phyloP scores from a whole-genome alignment of 2,888 invertebrate genomes.

The Agonum fuliginosum region DNA sequence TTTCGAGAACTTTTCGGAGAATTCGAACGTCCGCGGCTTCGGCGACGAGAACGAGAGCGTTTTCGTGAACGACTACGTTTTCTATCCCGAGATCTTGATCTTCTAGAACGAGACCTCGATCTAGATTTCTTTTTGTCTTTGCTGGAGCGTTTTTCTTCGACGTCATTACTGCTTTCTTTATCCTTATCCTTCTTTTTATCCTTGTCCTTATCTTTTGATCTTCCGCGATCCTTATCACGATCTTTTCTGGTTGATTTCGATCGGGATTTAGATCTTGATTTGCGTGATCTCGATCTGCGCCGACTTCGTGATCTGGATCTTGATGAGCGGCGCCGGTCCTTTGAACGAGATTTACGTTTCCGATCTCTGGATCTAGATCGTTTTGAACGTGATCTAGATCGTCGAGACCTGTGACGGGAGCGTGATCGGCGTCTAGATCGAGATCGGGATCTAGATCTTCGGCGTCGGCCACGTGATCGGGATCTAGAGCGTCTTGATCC shows the following conservation, averaged over 20 bases:
- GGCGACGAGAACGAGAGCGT: constrained; percentile 72
- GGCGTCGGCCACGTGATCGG: constrained; percentile 70
- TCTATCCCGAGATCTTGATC: constrained; percentile 76
- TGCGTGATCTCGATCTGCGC: constrained; percentile 69
- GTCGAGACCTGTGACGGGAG: constrained; percentile 75
- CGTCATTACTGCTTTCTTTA: constrained; percentile 69
- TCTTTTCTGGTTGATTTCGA: constrained; percentile 69
- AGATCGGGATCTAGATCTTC: constrained; percentile 78
- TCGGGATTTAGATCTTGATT: constrained; percentile 68
- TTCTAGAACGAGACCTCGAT: constrained; percentile 76
- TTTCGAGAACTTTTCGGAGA: constrained; percentile 69
- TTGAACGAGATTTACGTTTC: constrained; percentile 75
- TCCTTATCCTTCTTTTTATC: constrained; percentile 70
- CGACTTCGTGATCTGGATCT: constrained; percentile 67
- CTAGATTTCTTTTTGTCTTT: constrained; percentile 73
- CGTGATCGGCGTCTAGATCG: constrained; percentile 78
- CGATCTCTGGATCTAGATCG: constrained; percentile 76
- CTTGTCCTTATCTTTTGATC: constrained; percentile 69
- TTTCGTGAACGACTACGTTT: constrained; percentile 75
- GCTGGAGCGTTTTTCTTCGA: constrained; percentile 69
- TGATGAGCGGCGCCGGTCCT: constrained; percentile 71
- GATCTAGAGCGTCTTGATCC: constrained; percentile 72
- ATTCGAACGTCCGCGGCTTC: constrained; percentile 71
- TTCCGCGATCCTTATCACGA: constrained; percentile 72
- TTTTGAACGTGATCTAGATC: constrained; percentile 75